phyloP scores from a whole-genome alignment of 2,797 vertebrate species.

The Chelon labrosus region DNA sequence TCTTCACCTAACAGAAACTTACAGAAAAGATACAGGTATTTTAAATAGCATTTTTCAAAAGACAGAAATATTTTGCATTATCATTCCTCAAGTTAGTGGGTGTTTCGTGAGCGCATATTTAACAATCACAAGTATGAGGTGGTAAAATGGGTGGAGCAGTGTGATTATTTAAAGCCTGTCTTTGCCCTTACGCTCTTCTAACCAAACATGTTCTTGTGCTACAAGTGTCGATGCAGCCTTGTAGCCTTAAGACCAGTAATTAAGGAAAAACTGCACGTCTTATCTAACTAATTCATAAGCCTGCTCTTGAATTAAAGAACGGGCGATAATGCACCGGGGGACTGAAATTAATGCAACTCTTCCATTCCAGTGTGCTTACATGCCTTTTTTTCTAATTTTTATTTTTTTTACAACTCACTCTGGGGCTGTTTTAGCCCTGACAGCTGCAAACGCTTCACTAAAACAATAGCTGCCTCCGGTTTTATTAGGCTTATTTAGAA shows the following conservation, averaged over 20 bases:
- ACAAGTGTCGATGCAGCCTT: conserved; percentile 1
- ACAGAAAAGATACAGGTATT: not conserved
- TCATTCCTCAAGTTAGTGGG: not conserved
- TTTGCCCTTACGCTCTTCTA: not conserved
- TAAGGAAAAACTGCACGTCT: conserved; percentile 16
- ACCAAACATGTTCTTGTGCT: conserved; percentile 6
- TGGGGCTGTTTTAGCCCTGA: conserved; percentile 18
- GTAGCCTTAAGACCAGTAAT: conserved; percentile 6
- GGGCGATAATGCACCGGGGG: conserved; percentile 2
- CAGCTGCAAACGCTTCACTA: conserved; percentile 28
- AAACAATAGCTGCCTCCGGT: conserved; percentile 22
- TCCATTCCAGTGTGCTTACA: not conserved
- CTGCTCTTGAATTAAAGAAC: conserved; percentile 39
- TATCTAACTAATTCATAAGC: conserved; percentile 38
- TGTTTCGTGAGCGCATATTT: not conserved
- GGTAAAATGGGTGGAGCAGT: not conserved
- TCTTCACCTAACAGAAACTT: not conserved
- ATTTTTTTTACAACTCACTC: conserved; percentile 14
- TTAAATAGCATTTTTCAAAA: not conserved
- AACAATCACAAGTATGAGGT: not conserved
- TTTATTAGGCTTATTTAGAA: conserved; percentile 24
- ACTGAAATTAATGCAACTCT: conserved; percentile 12
- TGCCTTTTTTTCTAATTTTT: not conserved
- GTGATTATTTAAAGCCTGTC: conserved; percentile 8
- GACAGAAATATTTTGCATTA: not conserved